These are phyloP conservation scores for Centropyge bicolor DNA, from an alignment of 2,797 vertebrate genomes.

Conservation along the genomic window DNA sequence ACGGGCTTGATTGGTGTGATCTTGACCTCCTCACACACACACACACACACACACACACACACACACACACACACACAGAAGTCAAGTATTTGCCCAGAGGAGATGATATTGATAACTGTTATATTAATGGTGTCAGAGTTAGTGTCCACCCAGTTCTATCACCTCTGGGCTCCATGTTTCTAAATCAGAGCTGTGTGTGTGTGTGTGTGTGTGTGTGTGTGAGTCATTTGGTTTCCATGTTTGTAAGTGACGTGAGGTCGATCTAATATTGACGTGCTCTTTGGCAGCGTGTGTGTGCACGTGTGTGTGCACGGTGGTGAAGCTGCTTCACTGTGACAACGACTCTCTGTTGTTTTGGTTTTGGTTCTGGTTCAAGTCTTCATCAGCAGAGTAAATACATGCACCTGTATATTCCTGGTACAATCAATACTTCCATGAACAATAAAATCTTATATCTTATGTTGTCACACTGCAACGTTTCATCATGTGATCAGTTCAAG, in stretches of 20 bases:
- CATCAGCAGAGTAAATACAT: no score
- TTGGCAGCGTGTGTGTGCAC: not conserved
- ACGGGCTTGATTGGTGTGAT: conserved; percentile 50
- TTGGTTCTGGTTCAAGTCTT: no score
- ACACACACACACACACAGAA: not conserved
- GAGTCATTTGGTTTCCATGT: conserved; percentile 21
- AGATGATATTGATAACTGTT: conserved; percentile 54
- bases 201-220: conserved; percentile 16
- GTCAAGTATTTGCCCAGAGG: conserved; percentile 28
- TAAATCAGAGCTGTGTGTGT: not conserved
- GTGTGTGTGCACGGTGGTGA: not conserved
- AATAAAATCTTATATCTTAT: no score
- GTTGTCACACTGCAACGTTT: no score
- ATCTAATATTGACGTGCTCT: conserved; percentile 33
- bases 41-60: conserved; percentile 28
- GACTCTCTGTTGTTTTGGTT: no score
- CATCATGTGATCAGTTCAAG: no score
- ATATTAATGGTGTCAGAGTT: conserved; percentile 50
- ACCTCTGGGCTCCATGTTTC: conserved; percentile 44
- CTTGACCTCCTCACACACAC: conserved; percentile 25
- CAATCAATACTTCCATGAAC: no score
- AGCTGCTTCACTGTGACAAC: not conserved
- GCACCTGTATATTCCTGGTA: no score
- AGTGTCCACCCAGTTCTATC: conserved; percentile 28
- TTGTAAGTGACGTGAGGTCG: not conserved